Percentiles rank a stretch among this genome's conserved stretches.
Conservation (phyloP, 2,113 vertebrate species). For the Colius striatus region DNA sequence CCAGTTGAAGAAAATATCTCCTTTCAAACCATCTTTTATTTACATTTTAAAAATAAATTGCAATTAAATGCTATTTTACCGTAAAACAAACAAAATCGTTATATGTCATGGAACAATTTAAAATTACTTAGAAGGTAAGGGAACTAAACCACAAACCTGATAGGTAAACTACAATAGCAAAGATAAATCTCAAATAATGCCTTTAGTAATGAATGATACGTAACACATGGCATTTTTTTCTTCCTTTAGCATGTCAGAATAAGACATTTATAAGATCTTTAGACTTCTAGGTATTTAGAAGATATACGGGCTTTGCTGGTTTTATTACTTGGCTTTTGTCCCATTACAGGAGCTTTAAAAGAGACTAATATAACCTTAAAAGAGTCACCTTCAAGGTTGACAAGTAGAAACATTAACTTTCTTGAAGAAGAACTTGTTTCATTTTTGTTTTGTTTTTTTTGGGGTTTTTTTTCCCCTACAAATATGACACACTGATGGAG, state of each 20-base stretch:
- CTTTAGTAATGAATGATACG: not conserved
- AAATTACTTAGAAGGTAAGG: not conserved
- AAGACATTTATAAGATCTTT: not conserved
- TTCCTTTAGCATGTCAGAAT: not conserved
- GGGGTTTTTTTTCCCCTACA: not conserved
- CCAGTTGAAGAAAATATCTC: not conserved
- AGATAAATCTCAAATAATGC: not conserved
- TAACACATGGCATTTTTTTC: not conserved
- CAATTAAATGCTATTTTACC: not conserved
- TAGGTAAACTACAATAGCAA: not conserved
- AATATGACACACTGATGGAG: not conserved
- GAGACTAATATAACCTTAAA: not conserved
- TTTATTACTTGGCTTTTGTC: constrained; percentile 21
- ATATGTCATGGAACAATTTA: not conserved
- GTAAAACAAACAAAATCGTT: not conserved
- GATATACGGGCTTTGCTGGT: not conserved
- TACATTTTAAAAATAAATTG: not conserved
- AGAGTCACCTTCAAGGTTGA: constrained; percentile 18
- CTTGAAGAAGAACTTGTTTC: not conserved
- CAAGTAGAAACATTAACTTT: constrained; percentile 4
- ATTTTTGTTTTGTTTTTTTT: not conserved
- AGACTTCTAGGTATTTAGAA: not conserved
- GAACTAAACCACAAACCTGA: not conserved
- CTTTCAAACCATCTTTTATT: not conserved
- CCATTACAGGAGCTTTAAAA: not conserved